These are phyloP conservation scores for Nymphicus hollandicus DNA, from an alignment of 2,113 vertebrate genomes.

Conservation along the genomic window DNA sequence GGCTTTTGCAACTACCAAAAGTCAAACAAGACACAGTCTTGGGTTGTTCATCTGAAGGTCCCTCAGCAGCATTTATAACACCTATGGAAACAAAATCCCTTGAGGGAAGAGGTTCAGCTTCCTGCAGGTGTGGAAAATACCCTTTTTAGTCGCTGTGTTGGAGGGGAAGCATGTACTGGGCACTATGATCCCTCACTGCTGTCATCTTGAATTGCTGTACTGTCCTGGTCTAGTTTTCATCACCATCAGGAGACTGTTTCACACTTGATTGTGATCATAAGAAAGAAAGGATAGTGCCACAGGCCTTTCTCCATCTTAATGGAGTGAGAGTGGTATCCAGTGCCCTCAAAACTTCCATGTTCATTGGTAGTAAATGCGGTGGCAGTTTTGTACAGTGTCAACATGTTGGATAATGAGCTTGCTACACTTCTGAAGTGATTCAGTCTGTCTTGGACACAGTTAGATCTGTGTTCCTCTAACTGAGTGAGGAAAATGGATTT, in stretches of 20 bases:
- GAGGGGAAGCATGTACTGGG: background rate
- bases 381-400: background rate
- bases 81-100: background rate
- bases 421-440: background rate
- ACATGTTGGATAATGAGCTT: background rate
- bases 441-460: background rate
- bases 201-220: background rate
- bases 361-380: background rate
- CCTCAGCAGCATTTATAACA: background rate
- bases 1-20: background rate
- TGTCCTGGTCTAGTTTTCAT: background rate
- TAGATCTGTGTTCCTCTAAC: background rate
- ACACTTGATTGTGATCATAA: background rate
- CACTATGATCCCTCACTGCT: background rate
- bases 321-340: background rate
- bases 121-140: background rate
- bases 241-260: background rate
- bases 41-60: background rate
- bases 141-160: background rate
- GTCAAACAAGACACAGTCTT: background rate
- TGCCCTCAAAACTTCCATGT: background rate
- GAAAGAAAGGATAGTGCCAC: background rate
- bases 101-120: background rate
- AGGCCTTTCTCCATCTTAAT: background rate
- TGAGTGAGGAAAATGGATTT: constrained; percentile 49